A percentile compares a stretch with the other conserved stretches of the same genome.
phyloP scores from a whole-genome alignment of 2,888 invertebrate genomes.

The Zygothrica quintamaculata region DNA sequence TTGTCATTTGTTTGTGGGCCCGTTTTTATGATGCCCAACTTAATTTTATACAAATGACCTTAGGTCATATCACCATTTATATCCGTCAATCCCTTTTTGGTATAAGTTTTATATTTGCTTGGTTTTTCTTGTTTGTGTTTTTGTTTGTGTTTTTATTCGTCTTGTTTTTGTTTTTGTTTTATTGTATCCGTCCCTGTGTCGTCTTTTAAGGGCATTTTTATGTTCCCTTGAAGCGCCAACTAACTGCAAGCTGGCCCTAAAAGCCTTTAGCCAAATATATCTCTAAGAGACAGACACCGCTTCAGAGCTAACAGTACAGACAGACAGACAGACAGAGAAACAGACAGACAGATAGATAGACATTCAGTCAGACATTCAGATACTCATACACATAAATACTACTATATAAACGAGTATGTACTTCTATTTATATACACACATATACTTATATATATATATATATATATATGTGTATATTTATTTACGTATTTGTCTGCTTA shows the following conservation, averaged over 20 bases:
- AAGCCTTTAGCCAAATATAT: slow-evolving; percentile 80
- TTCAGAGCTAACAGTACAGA: slow-evolving; percentile 36
- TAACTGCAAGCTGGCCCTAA: slow-evolving; percentile 75
- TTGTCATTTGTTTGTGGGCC: slow-evolving; percentile 62
- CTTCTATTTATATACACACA: background rate
- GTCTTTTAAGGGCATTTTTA: slow-evolving; percentile 78
- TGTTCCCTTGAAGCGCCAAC: slow-evolving; percentile 77
- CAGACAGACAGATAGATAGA: slow-evolving; percentile 16
- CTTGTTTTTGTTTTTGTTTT: slow-evolving; percentile 7
- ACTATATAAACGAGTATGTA: slow-evolving; percentile 41
- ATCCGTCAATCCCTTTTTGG: slow-evolving; percentile 80
- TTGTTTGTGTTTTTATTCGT: slow-evolving; percentile 14
- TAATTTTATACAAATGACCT: slow-evolving; percentile 80
- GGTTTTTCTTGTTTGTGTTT: slow-evolving; percentile 48
- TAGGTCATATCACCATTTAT: slow-evolving; percentile 80
- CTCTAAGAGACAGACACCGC: slow-evolving; percentile 66
- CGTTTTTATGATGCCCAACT: slow-evolving; percentile 78
- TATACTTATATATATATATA: slow-evolving; percentile 21
- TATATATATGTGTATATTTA: slow-evolving; percentile 34
- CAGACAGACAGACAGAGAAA: slow-evolving; percentile 32
- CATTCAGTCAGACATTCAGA: slow-evolving; percentile 44
- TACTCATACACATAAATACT: slow-evolving; percentile 29
- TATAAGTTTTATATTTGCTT: slow-evolving; percentile 78
- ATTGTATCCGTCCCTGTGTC: slow-evolving; percentile 49
- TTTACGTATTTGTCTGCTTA: slow-evolving; percentile 30